Conservation (phyloP, 2,113 vertebrate species). For the Tragelaphus buxtoni region DNA sequence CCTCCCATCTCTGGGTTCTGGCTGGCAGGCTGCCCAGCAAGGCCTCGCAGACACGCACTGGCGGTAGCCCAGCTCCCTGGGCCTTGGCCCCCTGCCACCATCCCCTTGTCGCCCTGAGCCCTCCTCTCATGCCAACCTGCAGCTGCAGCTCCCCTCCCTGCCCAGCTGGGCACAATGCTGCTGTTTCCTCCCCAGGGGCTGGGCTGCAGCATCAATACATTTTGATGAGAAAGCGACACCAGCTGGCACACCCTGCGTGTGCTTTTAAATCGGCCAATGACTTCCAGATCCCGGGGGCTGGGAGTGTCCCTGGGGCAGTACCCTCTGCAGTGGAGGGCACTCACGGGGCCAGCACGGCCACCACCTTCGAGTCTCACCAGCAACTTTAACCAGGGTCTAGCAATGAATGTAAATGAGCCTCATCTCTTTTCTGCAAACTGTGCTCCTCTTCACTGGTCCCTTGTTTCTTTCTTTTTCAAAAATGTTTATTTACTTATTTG, state of each 20-base stretch:
- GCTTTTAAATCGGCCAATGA: constrained; percentile 53
- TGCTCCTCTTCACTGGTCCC: neutral
- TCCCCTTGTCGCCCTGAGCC: neutral
- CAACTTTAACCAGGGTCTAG: neutral
- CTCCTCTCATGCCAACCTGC: constrained; percentile 21
- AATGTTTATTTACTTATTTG: neutral
- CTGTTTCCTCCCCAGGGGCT: neutral
- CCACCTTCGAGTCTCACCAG: neutral
- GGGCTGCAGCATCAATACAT: constrained; percentile 2
- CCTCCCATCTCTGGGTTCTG: constrained; percentile 4
- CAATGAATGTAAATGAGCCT: neutral
- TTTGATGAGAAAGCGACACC: constrained; percentile 36
- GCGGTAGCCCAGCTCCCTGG: constrained; percentile 40
- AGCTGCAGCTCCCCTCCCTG: constrained; percentile 47
- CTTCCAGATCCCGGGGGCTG: neutral
- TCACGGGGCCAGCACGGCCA: neutral
- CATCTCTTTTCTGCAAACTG: neutral
- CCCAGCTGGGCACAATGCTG: neutral
- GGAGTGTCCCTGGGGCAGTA: neutral
- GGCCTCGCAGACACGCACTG: constrained; percentile 24
- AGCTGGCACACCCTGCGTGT: constrained; percentile 38
- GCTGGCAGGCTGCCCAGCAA: constrained; percentile 50
- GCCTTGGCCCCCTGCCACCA: constrained; percentile 37
- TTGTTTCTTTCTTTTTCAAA: neutral
- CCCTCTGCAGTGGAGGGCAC: neutral